Percentiles rank a stretch among this genome's conserved stretches.
phyloP scores from a whole-genome alignment of 1,140 invertebrate species.

The Tetramorium parvispinum region DNA sequence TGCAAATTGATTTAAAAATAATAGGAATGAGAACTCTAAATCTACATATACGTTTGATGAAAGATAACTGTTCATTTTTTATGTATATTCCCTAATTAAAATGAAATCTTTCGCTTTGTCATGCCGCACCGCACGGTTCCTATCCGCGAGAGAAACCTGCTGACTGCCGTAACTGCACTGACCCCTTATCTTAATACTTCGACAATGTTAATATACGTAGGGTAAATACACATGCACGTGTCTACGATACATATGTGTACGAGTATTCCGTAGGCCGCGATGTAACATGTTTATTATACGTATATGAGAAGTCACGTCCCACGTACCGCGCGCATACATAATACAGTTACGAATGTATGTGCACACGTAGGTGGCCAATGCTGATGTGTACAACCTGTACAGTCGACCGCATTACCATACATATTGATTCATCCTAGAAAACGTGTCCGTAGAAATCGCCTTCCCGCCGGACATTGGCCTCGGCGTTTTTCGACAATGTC shows the following conservation, averaged over 20 bases:
- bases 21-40: not conserved
- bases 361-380: conserved; percentile 39
- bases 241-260: not conserved
- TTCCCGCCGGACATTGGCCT: not conserved
- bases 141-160: not conserved
- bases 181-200: conserved; percentile 53
- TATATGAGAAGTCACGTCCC: conserved; percentile 27
- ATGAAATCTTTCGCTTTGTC: not conserved
- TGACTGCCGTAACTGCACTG: not conserved
- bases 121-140: not conserved
- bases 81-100: not conserved
- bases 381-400: conserved; percentile 45
- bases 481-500: conserved; percentile 37
- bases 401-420: conserved; percentile 66
- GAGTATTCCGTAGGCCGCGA: not conserved
- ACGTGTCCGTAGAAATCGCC: conserved; percentile 14
- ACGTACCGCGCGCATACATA: conserved; percentile 56
- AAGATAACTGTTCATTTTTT: not conserved
- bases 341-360: conserved; percentile 53
- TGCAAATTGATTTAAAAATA: not conserved
- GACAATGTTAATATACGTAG: conserved; percentile 1
- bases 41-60: not conserved
- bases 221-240: conserved; percentile 7
- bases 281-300: conserved; percentile 51
- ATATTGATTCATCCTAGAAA: conserved; percentile 65